phyloP scores from a whole-genome alignment of 1,140 invertebrate species.

The Cyclargus thomasi region DNA sequence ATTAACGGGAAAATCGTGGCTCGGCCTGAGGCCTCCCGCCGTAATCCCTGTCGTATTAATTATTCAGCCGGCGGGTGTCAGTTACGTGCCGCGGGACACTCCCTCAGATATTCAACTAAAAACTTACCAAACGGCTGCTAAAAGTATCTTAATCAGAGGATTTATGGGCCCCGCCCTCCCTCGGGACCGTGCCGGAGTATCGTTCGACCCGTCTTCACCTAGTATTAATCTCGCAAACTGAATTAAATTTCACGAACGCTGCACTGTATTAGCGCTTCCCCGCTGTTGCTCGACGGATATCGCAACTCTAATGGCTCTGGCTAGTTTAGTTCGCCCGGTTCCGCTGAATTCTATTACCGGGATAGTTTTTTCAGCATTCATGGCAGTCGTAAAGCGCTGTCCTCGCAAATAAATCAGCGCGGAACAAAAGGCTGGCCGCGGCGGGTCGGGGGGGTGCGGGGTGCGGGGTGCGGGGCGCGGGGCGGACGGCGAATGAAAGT shows the following conservation, averaged over 20 bases:
- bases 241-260: constrained; percentile 4
- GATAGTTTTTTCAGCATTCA: not conserved
- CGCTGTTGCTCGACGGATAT: not conserved
- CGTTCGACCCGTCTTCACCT: not conserved
- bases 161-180: not conserved
- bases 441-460: no score
- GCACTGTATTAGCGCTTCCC: not conserved
- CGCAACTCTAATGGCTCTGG: not conserved
- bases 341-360: not conserved
- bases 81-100: constrained; percentile 16
- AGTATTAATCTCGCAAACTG: constrained; percentile 11
- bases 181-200: not conserved
- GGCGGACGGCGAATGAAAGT: constrained; percentile 24
- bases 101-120: constrained; percentile 19
- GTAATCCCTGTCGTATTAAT: constrained; percentile 4
- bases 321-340: not conserved
- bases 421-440: not conserved
- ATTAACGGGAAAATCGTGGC: no score
- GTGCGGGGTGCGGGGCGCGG: no score
- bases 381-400: not conserved
- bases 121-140: constrained; percentile 16
- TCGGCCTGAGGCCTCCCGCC: not conserved
- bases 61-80: constrained; percentile 14
- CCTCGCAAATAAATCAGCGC: constrained; percentile 7
- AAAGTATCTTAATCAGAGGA: constrained; percentile 16